Base-by-base conservation (phyloP, 2,113 vertebrate genomes). In the Xenopus tropicalis region DNA sequence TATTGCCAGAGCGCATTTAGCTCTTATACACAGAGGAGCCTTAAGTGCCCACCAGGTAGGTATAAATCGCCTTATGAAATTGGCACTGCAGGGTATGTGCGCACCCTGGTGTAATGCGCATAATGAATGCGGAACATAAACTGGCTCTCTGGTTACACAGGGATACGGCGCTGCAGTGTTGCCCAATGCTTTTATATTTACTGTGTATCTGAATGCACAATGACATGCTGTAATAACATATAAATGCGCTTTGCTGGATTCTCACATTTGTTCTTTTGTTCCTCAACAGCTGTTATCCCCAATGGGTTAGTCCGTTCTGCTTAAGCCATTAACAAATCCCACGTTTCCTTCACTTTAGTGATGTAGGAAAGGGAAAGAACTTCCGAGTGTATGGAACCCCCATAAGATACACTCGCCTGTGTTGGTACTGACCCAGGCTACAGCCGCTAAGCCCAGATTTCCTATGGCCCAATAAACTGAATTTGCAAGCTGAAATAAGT, bases 31-130 rank as follows among this genome's bases (percentile, higher is more conserved):
- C 83, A 78, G 78, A 87, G 85, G 84, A 88, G 79, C n/a, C 44
- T 79, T 83, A 85, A 87, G 81, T 83, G 80, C 82, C 82, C 85
- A 83, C 81, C 19, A 84, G 85, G 80, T 81, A 84, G 84, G 83
- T 85, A 90, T 90, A 90, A 89, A 90, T 88, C 62, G 79, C 79
- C 75, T 83, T 84, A 84, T 78, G 85, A 88, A 86, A 88, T 87
- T 82, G 74, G 81, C 84, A 73, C 73, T 66, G 82, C 81, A 79
- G 82, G 84, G 81, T 80, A 84, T 76, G 66, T 73, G 73, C 80
- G 11, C 82, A 82, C 83, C 83, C 85, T 48, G 10, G 80, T 82
- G 85, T 82, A 83, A 89, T 82, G 81, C 82, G 85, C 83, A 78
- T 85, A 87, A 86, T 78, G 72, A 82, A 85, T 83, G 86, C 74